Percentiles rank a stretch among this genome's conserved stretches.
Conservation (phyloP, 2,113 vertebrate species). For the Notothenia rossii region DNA sequence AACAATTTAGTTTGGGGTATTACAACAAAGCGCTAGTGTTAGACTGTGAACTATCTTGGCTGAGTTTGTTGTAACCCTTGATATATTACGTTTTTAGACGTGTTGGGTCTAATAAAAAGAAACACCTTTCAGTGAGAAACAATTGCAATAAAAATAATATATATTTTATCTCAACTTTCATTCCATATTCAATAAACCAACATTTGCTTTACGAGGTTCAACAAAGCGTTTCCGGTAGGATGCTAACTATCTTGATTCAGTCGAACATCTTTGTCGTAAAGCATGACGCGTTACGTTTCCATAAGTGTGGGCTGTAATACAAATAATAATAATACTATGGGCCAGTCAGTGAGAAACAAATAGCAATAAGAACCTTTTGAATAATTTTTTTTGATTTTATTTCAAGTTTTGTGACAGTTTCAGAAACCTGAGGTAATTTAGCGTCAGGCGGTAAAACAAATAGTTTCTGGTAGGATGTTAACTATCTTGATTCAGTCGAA, state of each 20-base stretch:
- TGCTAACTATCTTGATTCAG: conserved; percentile 31
- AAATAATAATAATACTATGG: neutral
- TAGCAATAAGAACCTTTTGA: neutral
- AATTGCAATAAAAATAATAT: no score
- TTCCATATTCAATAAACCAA: no score
- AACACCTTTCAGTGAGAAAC: no score
- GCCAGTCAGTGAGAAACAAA: neutral
- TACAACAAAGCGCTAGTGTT: no score
- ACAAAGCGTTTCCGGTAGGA: no score
- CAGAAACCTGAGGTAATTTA: neutral
- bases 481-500: conserved; percentile 16
- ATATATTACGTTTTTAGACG: no score
- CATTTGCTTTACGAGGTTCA: no score
- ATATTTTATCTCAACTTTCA: no score
- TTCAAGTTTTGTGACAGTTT: neutral
- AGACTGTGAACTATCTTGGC: no score
- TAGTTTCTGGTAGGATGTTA: neutral
- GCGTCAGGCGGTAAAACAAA: neutral
- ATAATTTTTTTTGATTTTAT: neutral
- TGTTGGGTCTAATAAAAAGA: no score
- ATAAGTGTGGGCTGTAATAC: conserved; percentile 54
- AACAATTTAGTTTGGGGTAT: no score
- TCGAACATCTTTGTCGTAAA: conserved; percentile 41
- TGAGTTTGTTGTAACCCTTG: no score
- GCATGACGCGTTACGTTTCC: conserved; percentile 45